Percentiles rank a stretch among this genome's conserved stretches.
Evolutionary conservation across 2,797 vertebrate species (phyloP).

Genomic region (Eleutherodactylus coqui): DNA sequence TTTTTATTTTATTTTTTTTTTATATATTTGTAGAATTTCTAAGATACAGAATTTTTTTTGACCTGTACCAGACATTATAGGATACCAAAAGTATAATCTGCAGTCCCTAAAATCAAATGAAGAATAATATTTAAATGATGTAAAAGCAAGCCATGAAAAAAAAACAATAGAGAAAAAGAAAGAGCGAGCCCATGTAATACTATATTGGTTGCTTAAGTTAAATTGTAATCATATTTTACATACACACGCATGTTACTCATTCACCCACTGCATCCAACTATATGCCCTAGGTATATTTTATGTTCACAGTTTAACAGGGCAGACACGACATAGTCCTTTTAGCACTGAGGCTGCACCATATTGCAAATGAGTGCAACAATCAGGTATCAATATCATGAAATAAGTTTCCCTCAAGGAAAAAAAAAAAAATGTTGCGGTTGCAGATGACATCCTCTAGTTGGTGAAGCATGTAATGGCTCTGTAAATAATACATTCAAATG

Average conservation of each 20-base stretch:
- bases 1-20: slow-evolving; percentile 44
- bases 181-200: slow-evolving; percentile 52
- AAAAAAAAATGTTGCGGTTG: slow-evolving; percentile 18
- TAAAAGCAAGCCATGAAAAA: slow-evolving; percentile 30
- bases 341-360: slow-evolving; percentile 1
- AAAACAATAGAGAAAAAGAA: slow-evolving; percentile 42
- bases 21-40: slow-evolving; percentile 34
- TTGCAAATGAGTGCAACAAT: slow-evolving; percentile 23
- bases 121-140: slow-evolving; percentile 35
- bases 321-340: slow-evolving; percentile 35
- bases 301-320: slow-evolving; percentile 57
- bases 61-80: slow-evolving; percentile 54
- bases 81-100: slow-evolving; percentile 45
- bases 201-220: slow-evolving; percentile 55
- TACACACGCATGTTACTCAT: slow-evolving; percentile 44
- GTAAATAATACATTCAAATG: slow-evolving; percentile 55
- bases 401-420: slow-evolving; percentile 18
- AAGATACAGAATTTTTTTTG: slow-evolving; percentile 46
- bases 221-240: slow-evolving; percentile 39
- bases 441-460: slow-evolving; percentile 12
- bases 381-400: slow-evolving; percentile 12
- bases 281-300: slow-evolving; percentile 40
- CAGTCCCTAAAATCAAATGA: slow-evolving; percentile 36
- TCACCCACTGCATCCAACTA: slow-evolving; percentile 44
- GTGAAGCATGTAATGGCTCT: slow-evolving; percentile 46